These are phyloP conservation scores for Hydroisotoma schaefferi DNA, from an alignment of 2,888 invertebrate species.

Conservation along the genomic window DNA sequence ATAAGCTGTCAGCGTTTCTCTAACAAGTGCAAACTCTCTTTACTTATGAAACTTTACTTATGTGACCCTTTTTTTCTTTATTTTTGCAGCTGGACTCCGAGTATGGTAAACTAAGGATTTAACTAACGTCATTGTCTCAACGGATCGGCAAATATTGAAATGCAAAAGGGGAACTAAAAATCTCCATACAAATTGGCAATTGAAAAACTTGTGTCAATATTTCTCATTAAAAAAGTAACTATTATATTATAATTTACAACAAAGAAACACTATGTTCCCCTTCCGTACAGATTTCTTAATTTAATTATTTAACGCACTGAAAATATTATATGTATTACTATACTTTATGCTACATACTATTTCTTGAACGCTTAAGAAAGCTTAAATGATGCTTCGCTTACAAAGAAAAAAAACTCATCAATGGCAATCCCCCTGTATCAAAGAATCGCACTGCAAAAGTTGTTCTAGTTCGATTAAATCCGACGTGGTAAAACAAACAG, in stretches of 20 bases:
- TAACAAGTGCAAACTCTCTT: too few species aligned
- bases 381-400: background rate
- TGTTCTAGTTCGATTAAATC: too few species aligned
- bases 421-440: constrained; percentile 40
- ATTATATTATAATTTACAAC: constrained; percentile 19
- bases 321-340: constrained; percentile 5
- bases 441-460: too few species aligned
- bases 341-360: constrained; percentile 13
- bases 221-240: constrained; percentile 11
- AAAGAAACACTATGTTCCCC: constrained; percentile 7
- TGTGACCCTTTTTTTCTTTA: too few species aligned
- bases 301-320: background rate
- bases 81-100: constrained; percentile 17
- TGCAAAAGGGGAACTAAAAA: too few species aligned
- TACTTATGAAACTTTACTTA: background rate
- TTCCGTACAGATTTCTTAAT: constrained; percentile 3
- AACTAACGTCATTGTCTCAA: background rate
- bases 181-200: constrained; percentile 21
- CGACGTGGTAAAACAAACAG: too few species aligned
- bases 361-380: background rate
- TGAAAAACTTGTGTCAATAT: constrained; percentile 5
- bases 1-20: too few species aligned
- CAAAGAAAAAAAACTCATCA: constrained; percentile 15
- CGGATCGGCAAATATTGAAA: constrained; percentile 23
- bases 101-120: constrained; percentile 14